phyloP scores from a whole-genome alignment of 2,888 invertebrate genomes.

The Drosophila borealis region DNA sequence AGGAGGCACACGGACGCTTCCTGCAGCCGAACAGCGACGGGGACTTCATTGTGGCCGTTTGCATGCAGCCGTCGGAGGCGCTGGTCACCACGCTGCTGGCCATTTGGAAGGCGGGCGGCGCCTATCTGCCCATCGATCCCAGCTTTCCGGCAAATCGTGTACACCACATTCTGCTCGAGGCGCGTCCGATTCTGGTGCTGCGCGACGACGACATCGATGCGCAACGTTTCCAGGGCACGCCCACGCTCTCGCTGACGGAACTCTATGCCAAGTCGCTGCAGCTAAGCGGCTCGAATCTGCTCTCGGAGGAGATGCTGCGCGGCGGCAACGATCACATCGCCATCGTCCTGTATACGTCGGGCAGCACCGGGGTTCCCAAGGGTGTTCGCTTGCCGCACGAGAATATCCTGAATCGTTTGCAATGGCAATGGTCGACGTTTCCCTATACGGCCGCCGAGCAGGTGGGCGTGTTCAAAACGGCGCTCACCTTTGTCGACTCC shows the following conservation, averaged over 20 bases:
- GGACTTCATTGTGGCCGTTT: conserved; percentile 91
- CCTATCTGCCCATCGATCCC: conserved; percentile 93
- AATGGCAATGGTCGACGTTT: conserved; percentile 94
- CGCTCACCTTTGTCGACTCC: conserved; percentile 95
- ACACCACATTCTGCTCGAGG: conserved; percentile 90
- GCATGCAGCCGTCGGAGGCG: conserved; percentile 91
- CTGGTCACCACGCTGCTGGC: conserved; percentile 89
- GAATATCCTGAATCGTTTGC: conserved; percentile 92
- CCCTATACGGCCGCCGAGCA: conserved; percentile 89
- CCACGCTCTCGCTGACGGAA: conserved; percentile 71
- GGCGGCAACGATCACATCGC: conserved; percentile 75
- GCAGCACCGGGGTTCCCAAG: conserved; percentile 95
- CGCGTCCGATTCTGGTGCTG: conserved; percentile 88
- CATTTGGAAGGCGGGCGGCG: conserved; percentile 92
- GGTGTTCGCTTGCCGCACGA: conserved; percentile 93
- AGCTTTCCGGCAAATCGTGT: conserved; percentile 90
- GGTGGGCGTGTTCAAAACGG: conserved; percentile 94
- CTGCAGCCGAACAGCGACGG: conserved; percentile 87
- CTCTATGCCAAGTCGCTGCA: conserved; percentile 77
- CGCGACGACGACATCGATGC: conserved; percentile 86
- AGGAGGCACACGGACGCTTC: conserved; percentile 75
- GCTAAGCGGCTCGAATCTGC: conserved; percentile 75
- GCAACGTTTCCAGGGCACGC: conserved; percentile 73
- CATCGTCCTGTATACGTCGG: conserved; percentile 87
- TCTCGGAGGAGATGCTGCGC: conserved; percentile 84